These are phyloP conservation scores for Circaetus cinerascens DNA, from an alignment of 2,113 vertebrate genomes.

Conservation along the genomic window DNA sequence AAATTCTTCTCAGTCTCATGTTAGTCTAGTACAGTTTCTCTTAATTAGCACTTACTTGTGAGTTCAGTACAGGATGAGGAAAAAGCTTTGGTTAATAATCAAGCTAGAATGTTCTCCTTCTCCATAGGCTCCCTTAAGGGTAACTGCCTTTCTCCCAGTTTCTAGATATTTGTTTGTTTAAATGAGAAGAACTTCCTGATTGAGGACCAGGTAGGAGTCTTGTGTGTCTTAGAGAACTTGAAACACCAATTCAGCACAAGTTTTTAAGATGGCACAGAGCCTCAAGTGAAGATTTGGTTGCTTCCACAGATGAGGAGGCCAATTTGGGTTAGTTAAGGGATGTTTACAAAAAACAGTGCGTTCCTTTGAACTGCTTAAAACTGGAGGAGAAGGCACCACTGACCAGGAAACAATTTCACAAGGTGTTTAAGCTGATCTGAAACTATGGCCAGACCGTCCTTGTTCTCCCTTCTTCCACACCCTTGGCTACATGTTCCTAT, in stretches of 20 bases:
- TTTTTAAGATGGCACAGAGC: neutral
- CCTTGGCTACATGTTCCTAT: accelerated
- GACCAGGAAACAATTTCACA: neutral
- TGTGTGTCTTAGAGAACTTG: neutral
- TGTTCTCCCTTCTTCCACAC: neutral
- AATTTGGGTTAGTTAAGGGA: neutral
- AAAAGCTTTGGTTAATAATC: neutral
- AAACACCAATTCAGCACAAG: neutral
- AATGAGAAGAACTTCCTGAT: neutral
- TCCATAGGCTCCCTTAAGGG: neutral
- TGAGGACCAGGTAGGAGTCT: neutral
- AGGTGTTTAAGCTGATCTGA: neutral
- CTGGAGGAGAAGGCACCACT: neutral
- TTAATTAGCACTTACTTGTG: neutral
- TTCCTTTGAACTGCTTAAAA: neutral
- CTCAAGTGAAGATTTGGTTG: neutral
- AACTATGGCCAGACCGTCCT: neutral
- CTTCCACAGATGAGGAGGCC: neutral
- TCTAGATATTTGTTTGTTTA: neutral
- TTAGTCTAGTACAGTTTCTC: neutral
- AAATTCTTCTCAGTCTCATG: neutral
- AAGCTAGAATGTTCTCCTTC: neutral
- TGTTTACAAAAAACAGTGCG: neutral
- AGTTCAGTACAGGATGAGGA: neutral
- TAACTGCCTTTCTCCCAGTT: neutral